These are phyloP conservation scores for Carcina quercana DNA, from an alignment of 2,888 invertebrate genomes.

Conservation along the genomic window DNA sequence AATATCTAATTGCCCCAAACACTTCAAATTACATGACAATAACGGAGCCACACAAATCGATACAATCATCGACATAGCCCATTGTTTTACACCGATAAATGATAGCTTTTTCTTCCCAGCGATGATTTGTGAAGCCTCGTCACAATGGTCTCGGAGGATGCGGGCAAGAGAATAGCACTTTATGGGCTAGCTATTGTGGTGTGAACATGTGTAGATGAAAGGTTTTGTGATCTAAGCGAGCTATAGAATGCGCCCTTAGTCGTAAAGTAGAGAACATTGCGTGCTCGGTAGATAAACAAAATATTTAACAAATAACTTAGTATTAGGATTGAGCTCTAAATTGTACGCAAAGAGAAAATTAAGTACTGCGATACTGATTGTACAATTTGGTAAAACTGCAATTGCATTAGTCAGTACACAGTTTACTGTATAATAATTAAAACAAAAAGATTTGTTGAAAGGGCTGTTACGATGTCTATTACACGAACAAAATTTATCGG, in stretches of 20 bases:
- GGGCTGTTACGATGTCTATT: no score
- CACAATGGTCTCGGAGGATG: constrained; percentile 64
- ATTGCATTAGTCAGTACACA: constrained; percentile 1
- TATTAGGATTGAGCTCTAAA: no score
- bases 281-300: no score
- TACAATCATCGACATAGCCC: constrained; percentile 55
- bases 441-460: background rate
- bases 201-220: constrained; percentile 29
- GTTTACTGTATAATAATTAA: background rate
- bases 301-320: no score
- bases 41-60: constrained; percentile 60
- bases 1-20: constrained; percentile 41
- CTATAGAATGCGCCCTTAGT: constrained; percentile 10
- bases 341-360: no score
- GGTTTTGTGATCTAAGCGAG: constrained; percentile 15
- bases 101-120: constrained; percentile 43
- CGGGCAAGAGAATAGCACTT: constrained; percentile 62
- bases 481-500: no score
- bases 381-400: no score
- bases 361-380: no score
- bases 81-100: constrained; percentile 57
- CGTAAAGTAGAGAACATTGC: no score
- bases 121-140: constrained; percentile 67
- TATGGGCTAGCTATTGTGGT: constrained; percentile 50
- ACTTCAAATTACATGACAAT: constrained; percentile 26